Evolutionary conservation across 2,888 invertebrate genomes (phyloP).

Genomic region (Drymonia ruficornis): DNA sequence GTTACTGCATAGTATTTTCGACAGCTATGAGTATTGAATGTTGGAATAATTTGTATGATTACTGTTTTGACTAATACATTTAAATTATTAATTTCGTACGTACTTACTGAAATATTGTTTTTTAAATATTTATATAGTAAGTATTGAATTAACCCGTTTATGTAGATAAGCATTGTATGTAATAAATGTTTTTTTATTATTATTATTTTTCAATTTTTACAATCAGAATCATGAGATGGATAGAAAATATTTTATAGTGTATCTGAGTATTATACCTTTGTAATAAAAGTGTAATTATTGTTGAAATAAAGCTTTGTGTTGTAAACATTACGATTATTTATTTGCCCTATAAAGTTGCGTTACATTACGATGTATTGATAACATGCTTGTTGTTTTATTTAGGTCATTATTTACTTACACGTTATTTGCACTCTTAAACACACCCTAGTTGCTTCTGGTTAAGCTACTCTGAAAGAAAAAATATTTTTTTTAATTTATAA

Average conservation of each 20-base stretch:
- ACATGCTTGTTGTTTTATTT: too few relatives aligned
- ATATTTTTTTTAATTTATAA: too few relatives aligned
- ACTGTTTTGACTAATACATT: neutral
- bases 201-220: conserved; percentile 18
- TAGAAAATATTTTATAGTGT: conserved; percentile 1
- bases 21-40: neutral
- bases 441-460: too few relatives aligned
- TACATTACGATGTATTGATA: too few relatives aligned
- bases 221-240: neutral
- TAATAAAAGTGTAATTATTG: conserved; percentile 73
- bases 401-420: too few relatives aligned
- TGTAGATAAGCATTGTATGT: conserved; percentile 28
- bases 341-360: neutral
- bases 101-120: neutral
- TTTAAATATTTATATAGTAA: conserved; percentile 14
- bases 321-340: conserved; percentile 32
- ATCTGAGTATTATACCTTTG: conserved; percentile 51
- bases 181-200: conserved; percentile 16
- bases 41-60: too few relatives aligned
- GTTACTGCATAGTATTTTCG: neutral
- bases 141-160: conserved; percentile 28
- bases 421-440: too few relatives aligned
- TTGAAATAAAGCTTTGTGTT: conserved; percentile 76
- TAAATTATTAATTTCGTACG: neutral
- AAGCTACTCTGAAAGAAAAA: too few relatives aligned